A percentile compares a stretch with the other conserved stretches of the same genome.
phyloP scores from a whole-genome alignment of 2,113 vertebrate species.

The Lampris megalopsis region DNA sequence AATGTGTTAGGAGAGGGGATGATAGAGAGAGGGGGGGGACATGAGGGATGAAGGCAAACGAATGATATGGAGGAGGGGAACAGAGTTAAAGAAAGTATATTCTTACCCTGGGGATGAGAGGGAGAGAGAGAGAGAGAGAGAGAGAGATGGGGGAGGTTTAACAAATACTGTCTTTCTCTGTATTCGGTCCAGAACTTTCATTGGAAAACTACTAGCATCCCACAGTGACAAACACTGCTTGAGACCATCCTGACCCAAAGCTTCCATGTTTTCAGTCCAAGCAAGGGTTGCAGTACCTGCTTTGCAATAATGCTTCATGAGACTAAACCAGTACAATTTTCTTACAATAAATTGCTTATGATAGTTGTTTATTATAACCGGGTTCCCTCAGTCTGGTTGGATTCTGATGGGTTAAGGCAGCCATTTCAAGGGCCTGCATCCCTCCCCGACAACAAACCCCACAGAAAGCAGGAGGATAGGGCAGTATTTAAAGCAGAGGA shows the following conservation, averaged over 20 bases:
- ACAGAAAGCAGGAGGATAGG: background rate
- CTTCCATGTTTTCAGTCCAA: background rate
- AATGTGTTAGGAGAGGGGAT: background rate
- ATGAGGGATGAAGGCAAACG: slow-evolving; percentile 17
- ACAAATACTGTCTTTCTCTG: slow-evolving; percentile 41
- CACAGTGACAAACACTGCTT: slow-evolving; percentile 12
- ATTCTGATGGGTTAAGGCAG: background rate
- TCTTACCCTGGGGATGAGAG: background rate
- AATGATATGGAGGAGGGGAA: background rate
- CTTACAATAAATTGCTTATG: background rate
- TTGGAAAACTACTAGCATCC: slow-evolving; percentile 67
- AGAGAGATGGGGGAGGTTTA: slow-evolving; percentile 27
- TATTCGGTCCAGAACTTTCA: slow-evolving; percentile 47
- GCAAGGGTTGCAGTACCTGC: background rate
- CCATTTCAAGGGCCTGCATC: slow-evolving; percentile 26
- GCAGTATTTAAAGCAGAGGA: background rate
- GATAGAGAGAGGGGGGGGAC: slow-evolving; percentile 11
- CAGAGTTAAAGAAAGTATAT: background rate
- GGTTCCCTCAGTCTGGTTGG: too few relatives aligned
- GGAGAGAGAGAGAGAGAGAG: slow-evolving; percentile 19
- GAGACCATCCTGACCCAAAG: slow-evolving; percentile 6
- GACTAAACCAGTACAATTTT: background rate
- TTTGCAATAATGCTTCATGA: slow-evolving; percentile 1
- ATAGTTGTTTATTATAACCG: background rate
- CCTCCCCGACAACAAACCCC: slow-evolving; percentile 40